These are phyloP conservation scores for Menidia menidia DNA, from an alignment of 2,797 vertebrate genomes.

Conservation along the genomic window DNA sequence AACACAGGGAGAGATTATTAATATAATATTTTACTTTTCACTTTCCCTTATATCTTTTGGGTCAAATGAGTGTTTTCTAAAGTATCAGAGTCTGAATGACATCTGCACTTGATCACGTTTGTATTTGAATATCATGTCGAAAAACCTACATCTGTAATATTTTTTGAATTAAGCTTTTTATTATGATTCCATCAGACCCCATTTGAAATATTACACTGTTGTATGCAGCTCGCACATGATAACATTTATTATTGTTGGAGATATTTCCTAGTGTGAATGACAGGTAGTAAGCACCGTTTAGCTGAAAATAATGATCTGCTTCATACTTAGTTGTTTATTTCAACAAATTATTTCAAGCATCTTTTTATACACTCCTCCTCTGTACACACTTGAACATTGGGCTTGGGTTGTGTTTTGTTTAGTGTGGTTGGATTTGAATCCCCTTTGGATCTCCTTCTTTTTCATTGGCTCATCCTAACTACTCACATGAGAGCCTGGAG, in stretches of 20 bases:
- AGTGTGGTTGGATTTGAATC: not conserved
- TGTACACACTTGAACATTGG: not conserved
- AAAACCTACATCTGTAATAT: too few relatives aligned
- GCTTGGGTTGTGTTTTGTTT: not conserved
- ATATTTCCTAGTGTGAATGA: not conserved
- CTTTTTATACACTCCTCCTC: not conserved
- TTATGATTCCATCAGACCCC: not conserved
- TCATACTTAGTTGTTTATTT: not conserved
- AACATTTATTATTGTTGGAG: not conserved
- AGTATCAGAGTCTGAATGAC: too few relatives aligned
- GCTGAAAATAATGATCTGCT: not conserved
- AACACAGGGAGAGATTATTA: too few relatives aligned
- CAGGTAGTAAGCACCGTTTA: not conserved
- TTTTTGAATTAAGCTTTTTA: slow-evolving; percentile 5
- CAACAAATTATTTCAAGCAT: not conserved
- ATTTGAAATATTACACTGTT: not conserved
- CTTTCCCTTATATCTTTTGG: too few relatives aligned
- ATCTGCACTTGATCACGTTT: slow-evolving; percentile 8
- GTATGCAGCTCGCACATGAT: not conserved
- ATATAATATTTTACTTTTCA: too few relatives aligned
- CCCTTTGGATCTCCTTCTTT: not conserved
- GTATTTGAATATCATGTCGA: slow-evolving; percentile 21
- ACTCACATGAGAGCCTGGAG: too few relatives aligned
- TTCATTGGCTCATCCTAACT: not conserved
- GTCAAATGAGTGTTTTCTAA: too few relatives aligned